A percentile compares a stretch with the other conserved stretches of the same genome.
These are phyloP conservation scores for Drosophila borborema DNA, from an alignment of 2,888 invertebrate species.

Conservation along the genomic window DNA sequence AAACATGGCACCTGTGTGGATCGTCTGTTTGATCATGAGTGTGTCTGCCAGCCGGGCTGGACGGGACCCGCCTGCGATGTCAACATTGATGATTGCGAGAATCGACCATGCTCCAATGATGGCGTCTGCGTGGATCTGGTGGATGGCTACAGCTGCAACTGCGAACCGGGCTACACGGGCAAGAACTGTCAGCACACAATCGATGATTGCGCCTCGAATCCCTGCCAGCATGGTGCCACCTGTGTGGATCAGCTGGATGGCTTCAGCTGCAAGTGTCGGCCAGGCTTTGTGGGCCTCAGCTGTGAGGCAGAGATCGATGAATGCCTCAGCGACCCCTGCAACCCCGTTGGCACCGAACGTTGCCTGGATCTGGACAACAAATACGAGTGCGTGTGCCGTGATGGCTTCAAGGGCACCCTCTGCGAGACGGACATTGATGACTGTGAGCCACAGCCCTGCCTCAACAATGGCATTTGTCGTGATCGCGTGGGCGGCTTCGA, in stretches of 20 bases:
- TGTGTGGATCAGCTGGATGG: slow-evolving; percentile 95
- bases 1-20: slow-evolving; percentile 97
- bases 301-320: slow-evolving; percentile 97
- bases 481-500: slow-evolving; percentile 94
- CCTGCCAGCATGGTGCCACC: slow-evolving; percentile 96
- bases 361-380: slow-evolving; percentile 96
- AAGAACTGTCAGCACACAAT: slow-evolving; percentile 96
- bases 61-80: slow-evolving; percentile 93
- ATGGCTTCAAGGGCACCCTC: slow-evolving; percentile 93
- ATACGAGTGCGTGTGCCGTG: slow-evolving; percentile 94
- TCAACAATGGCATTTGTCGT: slow-evolving; percentile 94
- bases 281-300: slow-evolving; percentile 96
- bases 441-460: slow-evolving; percentile 93
- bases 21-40: slow-evolving; percentile 93
- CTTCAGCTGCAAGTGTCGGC: slow-evolving; percentile 96
- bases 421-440: slow-evolving; percentile 96
- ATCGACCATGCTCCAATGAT: slow-evolving; percentile 95
- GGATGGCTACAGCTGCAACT: slow-evolving; percentile 93
- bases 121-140: slow-evolving; percentile 96
- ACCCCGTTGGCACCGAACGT: slow-evolving; percentile 94
- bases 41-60: slow-evolving; percentile 97
- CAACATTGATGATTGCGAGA: slow-evolving; percentile 96
- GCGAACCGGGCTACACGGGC: slow-evolving; percentile 97
- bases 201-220: slow-evolving; percentile 95
- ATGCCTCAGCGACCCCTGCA: slow-evolving; percentile 96